These are phyloP conservation scores for Ficedula albicollis DNA, from an alignment of 2,797 vertebrate genomes.

Conservation along the genomic window DNA sequence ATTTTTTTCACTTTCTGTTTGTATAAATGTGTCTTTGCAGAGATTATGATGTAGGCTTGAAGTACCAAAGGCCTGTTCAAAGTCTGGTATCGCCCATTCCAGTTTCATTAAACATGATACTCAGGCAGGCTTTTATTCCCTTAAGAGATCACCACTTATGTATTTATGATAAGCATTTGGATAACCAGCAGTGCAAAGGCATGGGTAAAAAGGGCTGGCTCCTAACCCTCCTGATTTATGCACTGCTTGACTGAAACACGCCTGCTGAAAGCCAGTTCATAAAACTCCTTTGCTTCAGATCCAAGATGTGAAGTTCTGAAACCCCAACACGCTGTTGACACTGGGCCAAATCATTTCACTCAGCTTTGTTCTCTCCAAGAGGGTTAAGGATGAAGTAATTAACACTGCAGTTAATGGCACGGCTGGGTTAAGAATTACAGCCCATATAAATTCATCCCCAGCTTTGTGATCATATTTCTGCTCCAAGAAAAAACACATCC, in stretches of 20 bases:
- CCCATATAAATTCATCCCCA: background rate
- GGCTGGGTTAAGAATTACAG: background rate
- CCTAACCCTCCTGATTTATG: background rate
- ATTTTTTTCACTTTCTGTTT: too few relatives aligned
- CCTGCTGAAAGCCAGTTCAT: background rate
- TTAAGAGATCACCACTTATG: background rate
- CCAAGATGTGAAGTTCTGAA: background rate
- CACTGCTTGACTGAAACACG: background rate
- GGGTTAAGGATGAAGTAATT: background rate
- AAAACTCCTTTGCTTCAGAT: background rate
- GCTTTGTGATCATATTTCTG: background rate
- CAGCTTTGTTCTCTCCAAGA: background rate
- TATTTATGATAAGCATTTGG: background rate
- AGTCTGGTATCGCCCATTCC: background rate
- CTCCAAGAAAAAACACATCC: background rate
- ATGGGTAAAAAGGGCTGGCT: background rate
- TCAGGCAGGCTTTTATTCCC: background rate
- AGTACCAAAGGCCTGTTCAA: background rate
- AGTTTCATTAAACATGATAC: background rate
- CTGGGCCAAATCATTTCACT: background rate
- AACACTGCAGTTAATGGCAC: background rate
- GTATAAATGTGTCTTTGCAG: background rate
- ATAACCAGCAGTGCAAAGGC: background rate
- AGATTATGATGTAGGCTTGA: fast-evolving
- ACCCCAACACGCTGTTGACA: background rate